phyloP scores from a whole-genome alignment of 2,113 vertebrate genomes.

The Natator depressus region DNA sequence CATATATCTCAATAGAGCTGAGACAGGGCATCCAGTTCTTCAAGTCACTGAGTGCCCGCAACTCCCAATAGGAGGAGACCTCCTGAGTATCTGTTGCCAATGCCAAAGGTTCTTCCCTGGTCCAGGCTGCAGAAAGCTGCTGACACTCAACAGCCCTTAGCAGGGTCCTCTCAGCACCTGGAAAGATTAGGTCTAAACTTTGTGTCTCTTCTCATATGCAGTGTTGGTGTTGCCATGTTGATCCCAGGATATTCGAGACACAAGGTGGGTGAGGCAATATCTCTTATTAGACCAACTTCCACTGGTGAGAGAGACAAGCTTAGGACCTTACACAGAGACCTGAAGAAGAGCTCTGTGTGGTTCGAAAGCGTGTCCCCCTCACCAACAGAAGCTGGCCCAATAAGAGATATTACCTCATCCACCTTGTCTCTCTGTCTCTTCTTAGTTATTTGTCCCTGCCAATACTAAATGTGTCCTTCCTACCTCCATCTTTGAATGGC shows the following conservation, averaged over 20 bases:
- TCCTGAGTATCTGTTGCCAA: fast-evolving
- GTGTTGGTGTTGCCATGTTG: background rate
- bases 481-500: background rate
- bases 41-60: background rate
- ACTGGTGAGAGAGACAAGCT: background rate
- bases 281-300: background rate
- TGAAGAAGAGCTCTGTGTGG: background rate
- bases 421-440: background rate
- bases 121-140: background rate
- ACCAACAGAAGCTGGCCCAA: background rate
- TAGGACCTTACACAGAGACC: too few species aligned
- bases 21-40: background rate
- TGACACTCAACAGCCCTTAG: background rate
- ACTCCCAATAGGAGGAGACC: background rate
- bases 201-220: background rate
- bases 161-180: background rate
- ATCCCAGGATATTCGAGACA: background rate
- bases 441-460: fast-evolving
- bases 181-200: background rate
- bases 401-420: background rate
- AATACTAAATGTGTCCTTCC: fast-evolving
- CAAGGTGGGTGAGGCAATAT: background rate
- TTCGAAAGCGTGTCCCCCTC: background rate
- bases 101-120: fast-evolving
- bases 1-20: background rate